Evolutionary conservation across 2,113 vertebrate species (phyloP).

Genomic region (Macrotis lagotis): DNA sequence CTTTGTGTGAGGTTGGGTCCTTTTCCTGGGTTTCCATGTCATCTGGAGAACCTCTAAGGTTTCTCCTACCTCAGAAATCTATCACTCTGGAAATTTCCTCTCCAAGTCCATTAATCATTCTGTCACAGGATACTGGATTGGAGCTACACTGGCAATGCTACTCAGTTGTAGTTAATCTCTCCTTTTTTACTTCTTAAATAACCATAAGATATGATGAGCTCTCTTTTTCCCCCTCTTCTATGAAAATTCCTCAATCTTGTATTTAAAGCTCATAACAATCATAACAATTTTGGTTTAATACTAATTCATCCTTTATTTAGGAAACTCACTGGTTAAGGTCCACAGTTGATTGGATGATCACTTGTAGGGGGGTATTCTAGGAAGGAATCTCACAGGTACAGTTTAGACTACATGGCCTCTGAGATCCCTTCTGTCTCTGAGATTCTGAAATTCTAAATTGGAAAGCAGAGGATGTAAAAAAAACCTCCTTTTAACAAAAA

Average conservation of each 20-base stretch:
- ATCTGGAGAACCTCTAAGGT: accelerated
- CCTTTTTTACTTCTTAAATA: background rate
- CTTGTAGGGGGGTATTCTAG: background rate
- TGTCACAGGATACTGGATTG: too few species aligned
- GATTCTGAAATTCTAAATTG: background rate
- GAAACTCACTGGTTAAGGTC: background rate
- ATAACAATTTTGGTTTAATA: too few species aligned
- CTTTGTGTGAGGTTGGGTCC: too few species aligned
- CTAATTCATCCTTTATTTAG: background rate
- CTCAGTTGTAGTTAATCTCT: too few species aligned
- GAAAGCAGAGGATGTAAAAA: background rate
- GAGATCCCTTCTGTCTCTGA: background rate
- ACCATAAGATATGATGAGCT: accelerated
- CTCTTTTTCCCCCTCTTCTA: background rate
- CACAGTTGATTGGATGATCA: background rate
- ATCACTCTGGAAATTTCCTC: too few species aligned
- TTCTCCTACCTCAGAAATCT: background rate
- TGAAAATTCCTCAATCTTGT: background rate
- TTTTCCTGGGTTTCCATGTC: background rate
- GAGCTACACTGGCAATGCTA: too few species aligned
- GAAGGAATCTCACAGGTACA: background rate
- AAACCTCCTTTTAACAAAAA: background rate
- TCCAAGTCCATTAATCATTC: background rate
- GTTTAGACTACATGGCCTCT: background rate
- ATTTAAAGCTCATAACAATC: background rate